These are phyloP conservation scores for Patella vulgata DNA, from an alignment of 1,140 invertebrate species.

Conservation along the genomic window DNA sequence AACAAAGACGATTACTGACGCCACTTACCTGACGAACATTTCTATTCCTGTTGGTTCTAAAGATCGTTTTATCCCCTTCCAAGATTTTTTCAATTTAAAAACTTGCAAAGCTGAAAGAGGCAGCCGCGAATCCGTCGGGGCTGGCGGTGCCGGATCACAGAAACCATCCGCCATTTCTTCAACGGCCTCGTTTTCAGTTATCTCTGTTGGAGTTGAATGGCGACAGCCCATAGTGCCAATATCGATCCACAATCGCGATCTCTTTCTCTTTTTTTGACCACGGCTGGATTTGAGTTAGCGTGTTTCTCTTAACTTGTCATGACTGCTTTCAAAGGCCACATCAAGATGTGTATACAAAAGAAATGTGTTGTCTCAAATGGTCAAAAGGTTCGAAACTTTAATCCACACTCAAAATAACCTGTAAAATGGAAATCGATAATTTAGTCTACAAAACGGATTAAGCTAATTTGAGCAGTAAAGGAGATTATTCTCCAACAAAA, in stretches of 20 bases:
- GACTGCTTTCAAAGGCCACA: too few relatives aligned
- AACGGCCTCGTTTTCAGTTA: slow-evolving; percentile 13
- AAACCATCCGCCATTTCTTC: slow-evolving; percentile 43
- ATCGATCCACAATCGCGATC: background rate
- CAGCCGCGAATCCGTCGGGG: slow-evolving; percentile 52
- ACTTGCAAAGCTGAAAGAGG: slow-evolving; percentile 58
- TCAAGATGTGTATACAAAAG: too few relatives aligned
- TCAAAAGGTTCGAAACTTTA: too few relatives aligned
- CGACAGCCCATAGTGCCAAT: background rate
- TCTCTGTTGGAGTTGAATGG: slow-evolving; percentile 6
- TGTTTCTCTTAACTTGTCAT: too few relatives aligned
- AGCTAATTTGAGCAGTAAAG: too few relatives aligned
- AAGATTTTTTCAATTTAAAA: slow-evolving; percentile 62
- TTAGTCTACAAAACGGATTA: too few relatives aligned
- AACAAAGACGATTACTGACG: background rate
- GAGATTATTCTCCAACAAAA: too few relatives aligned
- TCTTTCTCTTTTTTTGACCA: background rate
- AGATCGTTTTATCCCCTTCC: slow-evolving; percentile 62
- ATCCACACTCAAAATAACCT: too few relatives aligned
- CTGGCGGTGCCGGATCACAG: slow-evolving; percentile 49
- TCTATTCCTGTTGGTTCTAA: slow-evolving; percentile 60
- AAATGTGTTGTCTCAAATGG: too few relatives aligned
- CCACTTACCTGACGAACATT: slow-evolving; percentile 60
- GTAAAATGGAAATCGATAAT: too few relatives aligned
- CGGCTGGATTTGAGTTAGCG: too few relatives aligned